Percentiles rank a stretch among this genome's conserved stretches.
Conservation (phyloP, 2,113 vertebrate genomes). For the Lamprotornis superbus region DNA sequence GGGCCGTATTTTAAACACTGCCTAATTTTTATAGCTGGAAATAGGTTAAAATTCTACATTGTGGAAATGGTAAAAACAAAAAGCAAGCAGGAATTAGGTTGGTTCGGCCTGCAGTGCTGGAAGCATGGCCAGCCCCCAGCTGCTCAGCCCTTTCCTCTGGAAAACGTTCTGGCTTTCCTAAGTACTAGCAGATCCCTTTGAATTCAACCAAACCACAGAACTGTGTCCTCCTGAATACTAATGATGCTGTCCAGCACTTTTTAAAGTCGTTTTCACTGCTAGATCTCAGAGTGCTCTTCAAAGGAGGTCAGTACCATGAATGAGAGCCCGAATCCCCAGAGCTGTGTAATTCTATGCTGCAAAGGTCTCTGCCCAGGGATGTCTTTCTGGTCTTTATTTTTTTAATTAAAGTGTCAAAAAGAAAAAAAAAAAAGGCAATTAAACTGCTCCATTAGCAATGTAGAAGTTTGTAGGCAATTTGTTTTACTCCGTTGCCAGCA, state of each 20-base stretch:
- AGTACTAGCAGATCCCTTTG: not conserved
- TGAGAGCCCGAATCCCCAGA: not conserved
- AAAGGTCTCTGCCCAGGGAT: not conserved
- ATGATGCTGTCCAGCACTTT: not conserved
- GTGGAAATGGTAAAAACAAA: not conserved
- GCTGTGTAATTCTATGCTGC: not conserved
- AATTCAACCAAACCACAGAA: not conserved
- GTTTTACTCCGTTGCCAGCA: constrained; percentile 15
- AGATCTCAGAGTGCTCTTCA: not conserved
- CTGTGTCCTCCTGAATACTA: not conserved
- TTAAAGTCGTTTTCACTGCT: not conserved
- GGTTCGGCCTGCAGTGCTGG: not conserved
- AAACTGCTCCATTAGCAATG: not conserved
- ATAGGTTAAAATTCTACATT: not conserved
- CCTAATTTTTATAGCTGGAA: not conserved
- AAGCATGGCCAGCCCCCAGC: not conserved
- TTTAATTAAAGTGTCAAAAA: not conserved
- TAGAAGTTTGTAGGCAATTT: constrained; percentile 20
- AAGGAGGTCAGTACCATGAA: not conserved
- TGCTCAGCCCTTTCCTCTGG: not conserved
- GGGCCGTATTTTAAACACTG: not conserved
- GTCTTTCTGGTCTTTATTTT: not conserved
- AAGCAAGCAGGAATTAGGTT: not conserved
- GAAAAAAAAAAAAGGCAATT: not conserved
- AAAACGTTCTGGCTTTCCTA: not conserved